Evolutionary conservation across 2,888 invertebrate genomes (phyloP).

Genomic region (Andrena haemorrhoa): DNA sequence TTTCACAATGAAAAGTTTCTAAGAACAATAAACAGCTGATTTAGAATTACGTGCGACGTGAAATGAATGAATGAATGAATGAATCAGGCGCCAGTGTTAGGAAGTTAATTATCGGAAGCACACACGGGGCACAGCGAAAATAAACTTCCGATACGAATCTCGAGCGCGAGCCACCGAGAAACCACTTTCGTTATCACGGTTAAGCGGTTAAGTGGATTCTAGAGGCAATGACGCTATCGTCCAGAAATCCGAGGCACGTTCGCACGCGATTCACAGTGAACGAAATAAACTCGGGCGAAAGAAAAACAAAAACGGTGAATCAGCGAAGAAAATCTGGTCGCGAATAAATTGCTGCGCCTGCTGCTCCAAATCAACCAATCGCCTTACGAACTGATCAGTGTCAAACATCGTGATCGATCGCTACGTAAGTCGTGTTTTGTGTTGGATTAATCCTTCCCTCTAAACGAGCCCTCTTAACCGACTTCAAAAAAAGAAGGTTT

Average conservation of each 20-base stretch:
- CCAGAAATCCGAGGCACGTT: slow-evolving; percentile 30
- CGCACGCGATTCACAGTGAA: slow-evolving; percentile 17
- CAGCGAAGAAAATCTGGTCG: neutral
- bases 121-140: slow-evolving; percentile 19
- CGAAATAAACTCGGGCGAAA: slow-evolving; percentile 11
- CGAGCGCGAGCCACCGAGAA: slow-evolving; percentile 1
- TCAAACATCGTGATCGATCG: neutral
- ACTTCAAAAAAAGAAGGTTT: too few relatives aligned
- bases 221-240: slow-evolving; percentile 41
- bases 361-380: neutral
- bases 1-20: neutral
- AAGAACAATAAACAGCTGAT: neutral
- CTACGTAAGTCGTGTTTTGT: neutral
- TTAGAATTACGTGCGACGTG: neutral
- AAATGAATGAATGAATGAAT: neutral
- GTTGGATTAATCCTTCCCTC: neutral
- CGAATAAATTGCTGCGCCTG: too few relatives aligned
- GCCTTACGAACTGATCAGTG: neutral
- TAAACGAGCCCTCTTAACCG: too few relatives aligned
- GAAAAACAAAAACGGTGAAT: neutral
- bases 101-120: slow-evolving; percentile 29
- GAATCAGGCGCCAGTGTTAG: neutral
- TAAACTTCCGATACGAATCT: slow-evolving; percentile 39
- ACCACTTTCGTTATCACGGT: slow-evolving; percentile 49
- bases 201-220: slow-evolving; percentile 39